Conservation (phyloP, 2,797 vertebrate species). For the Mus minutoides region DNA sequence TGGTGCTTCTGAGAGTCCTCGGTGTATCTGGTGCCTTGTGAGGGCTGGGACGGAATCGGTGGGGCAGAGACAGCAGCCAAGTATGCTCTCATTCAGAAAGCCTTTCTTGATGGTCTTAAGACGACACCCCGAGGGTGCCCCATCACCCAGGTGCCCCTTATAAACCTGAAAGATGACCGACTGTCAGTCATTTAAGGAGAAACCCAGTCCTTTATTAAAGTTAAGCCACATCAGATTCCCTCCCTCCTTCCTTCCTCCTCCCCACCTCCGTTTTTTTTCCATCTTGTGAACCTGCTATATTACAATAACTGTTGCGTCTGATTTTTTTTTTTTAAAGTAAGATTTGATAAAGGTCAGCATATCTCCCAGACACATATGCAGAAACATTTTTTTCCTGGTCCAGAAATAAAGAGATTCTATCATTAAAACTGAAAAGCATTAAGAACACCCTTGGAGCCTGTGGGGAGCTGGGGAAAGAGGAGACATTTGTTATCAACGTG, state of each 20-base stretch:
- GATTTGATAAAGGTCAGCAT: constrained; percentile 95
- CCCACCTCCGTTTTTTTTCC: constrained; percentile 72
- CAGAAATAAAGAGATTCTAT: constrained; percentile 95
- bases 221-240: constrained; percentile 89
- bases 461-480: constrained; percentile 87
- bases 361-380: constrained; percentile 92
- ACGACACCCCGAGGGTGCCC: constrained; percentile 61
- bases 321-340: constrained; percentile 89
- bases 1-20: background rate
- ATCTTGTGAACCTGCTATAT: constrained; percentile 90
- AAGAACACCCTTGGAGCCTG: constrained; percentile 88
- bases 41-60: constrained; percentile 66
- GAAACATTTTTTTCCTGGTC: constrained; percentile 90
- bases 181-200: constrained; percentile 86
- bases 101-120: constrained; percentile 69
- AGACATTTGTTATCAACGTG: constrained; percentile 89
- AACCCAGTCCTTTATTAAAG: constrained; percentile 89
- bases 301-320: constrained; percentile 92
- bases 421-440: constrained; percentile 91
- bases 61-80: constrained; percentile 63
- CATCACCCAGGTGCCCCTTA: constrained; percentile 82
- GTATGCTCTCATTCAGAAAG: constrained; percentile 74
- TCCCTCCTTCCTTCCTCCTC: constrained; percentile 51
- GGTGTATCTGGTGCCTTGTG: background rate
- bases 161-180: constrained; percentile 84